Conservation (phyloP, 2,113 vertebrate species). For the Platichthys stellatus region DNA sequence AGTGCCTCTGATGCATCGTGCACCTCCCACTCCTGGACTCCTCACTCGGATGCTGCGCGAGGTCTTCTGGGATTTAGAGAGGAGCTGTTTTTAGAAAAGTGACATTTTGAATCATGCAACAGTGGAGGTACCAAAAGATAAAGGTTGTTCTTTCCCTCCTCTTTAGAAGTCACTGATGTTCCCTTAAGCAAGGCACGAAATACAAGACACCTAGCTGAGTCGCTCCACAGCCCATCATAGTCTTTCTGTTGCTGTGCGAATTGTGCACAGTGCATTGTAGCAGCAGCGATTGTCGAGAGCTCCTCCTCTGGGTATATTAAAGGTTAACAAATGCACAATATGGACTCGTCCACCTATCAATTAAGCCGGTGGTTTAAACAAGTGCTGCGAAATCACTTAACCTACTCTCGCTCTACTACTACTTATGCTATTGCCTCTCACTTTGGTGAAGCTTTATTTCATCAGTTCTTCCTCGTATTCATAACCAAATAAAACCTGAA, state of each 20-base stretch:
- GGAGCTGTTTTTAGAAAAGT: conserved; percentile 7
- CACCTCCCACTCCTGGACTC: background rate
- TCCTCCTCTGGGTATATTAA: conserved; percentile 13
- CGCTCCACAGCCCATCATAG: background rate
- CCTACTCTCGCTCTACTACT: background rate
- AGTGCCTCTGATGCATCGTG: conserved; percentile 11
- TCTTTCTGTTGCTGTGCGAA: conserved; percentile 3
- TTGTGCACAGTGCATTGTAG: background rate
- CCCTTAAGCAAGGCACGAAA: conserved; percentile 27
- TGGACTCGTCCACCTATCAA: conserved; percentile 2
- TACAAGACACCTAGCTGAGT: background rate
- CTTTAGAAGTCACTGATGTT: background rate
- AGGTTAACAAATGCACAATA: conserved; percentile 33
- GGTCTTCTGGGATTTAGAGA: background rate
- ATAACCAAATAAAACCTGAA: background rate
- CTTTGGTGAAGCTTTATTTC: no score
- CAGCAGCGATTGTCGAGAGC: background rate
- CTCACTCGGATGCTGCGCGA: background rate
- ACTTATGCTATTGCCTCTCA: background rate
- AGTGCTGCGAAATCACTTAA: background rate
- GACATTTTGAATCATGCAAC: conserved; percentile 15
- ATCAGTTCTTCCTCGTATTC: background rate
- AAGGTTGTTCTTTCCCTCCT: conserved; percentile 2
- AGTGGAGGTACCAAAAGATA: background rate
- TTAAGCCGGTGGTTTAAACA: background rate